These are phyloP conservation scores for Siderastrea siderea DNA, from an alignment of 92 coral and sea anemone genomes.

Conservation along the genomic window DNA sequence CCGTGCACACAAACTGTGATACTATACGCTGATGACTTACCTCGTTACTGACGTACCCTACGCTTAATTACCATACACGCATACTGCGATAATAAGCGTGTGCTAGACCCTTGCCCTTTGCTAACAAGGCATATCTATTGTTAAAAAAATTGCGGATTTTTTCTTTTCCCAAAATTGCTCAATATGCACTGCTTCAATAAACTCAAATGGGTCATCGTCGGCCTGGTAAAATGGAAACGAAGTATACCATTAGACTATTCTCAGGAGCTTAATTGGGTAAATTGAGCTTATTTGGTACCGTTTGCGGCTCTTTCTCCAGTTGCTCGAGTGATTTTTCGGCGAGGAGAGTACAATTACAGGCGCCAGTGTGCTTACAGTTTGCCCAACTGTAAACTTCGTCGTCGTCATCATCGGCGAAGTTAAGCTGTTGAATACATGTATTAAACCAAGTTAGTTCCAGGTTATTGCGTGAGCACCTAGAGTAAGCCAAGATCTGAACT, in stretches of 20 bases:
- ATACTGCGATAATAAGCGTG: not conserved
- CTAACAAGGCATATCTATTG: not conserved
- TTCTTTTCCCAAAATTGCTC: not conserved
- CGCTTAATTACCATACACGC: too few species aligned
- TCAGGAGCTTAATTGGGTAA: not conserved
- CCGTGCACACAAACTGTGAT: too few species aligned
- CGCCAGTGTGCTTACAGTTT: not conserved
- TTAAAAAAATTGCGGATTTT: not conserved
- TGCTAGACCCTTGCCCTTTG: not conserved
- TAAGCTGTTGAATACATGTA: too few species aligned
- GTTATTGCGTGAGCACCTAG: too few species aligned
- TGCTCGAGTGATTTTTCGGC: not conserved
- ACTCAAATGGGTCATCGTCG: not conserved
- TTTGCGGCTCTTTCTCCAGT: not conserved
- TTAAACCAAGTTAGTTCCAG: too few species aligned
- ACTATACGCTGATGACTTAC: too few species aligned
- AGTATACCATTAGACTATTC: not conserved
- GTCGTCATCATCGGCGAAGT: not conserved
- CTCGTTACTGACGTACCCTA: too few species aligned
- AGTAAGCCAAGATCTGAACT: too few species aligned
- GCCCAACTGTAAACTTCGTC: not conserved
- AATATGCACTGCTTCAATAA: not conserved
- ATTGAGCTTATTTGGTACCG: not conserved
- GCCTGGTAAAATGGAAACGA: not conserved
- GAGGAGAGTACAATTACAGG: not conserved